phyloP scores from a whole-genome alignment of 2,888 invertebrate species.

The Cordilura impudica region DNA sequence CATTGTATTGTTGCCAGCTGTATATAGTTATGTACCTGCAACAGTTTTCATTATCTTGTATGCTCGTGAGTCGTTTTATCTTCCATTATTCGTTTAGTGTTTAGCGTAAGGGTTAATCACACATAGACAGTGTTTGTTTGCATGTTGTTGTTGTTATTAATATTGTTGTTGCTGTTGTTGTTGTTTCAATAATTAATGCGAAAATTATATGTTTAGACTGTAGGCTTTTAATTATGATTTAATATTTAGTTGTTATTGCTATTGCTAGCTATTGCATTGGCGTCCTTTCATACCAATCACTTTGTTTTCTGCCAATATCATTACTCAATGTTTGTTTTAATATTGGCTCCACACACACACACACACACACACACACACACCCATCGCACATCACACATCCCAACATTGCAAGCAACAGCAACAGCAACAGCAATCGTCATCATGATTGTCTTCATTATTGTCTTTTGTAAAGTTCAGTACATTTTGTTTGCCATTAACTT shows the following conservation, averaged over 20 bases:
- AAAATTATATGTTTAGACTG: conserved; percentile 67
- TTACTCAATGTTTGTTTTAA: conserved; percentile 18
- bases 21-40: no score
- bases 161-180: conserved; percentile 17
- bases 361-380: no score
- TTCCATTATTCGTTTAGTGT: no score
- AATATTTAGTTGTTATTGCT: conserved; percentile 55
- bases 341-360: neutral
- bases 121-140: neutral
- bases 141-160: conserved; percentile 6
- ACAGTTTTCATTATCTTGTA: no score
- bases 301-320: neutral
- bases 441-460: conserved; percentile 1
- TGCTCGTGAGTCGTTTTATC: no score
- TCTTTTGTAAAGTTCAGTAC: neutral
- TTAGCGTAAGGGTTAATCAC: neutral
- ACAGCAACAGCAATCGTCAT: neutral
- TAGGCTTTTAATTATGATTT: conserved; percentile 67
- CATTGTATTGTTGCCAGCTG: no score
- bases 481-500: conserved; percentile 26
- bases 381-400: no score
- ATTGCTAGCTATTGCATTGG: conserved; percentile 20
- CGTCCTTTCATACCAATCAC: neutral
- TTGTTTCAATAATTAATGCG: conserved; percentile 66
- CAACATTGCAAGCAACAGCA: conserved; percentile 8